Evolutionary conservation across 2,113 vertebrate genomes (phyloP).

Genomic region (Aix galericulata): DNA sequence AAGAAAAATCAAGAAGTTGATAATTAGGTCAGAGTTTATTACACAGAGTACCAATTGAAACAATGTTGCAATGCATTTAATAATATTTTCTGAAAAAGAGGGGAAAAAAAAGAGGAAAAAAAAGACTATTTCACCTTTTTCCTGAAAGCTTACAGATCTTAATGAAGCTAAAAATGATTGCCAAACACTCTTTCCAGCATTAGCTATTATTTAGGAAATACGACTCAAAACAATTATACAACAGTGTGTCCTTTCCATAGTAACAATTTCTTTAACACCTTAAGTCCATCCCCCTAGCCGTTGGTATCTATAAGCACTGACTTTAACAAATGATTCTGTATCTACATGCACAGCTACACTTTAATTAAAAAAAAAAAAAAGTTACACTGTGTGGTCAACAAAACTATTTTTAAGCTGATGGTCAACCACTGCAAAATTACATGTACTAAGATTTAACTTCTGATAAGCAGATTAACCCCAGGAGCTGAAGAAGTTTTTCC

Average conservation of each 20-base stretch:
- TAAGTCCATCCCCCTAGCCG: not conserved
- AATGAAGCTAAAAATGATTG: not conserved
- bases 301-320: not conserved
- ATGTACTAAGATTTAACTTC: constrained; percentile 18
- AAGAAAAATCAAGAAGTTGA: not conserved
- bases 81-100: not conserved
- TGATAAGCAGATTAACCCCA: not conserved
- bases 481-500: constrained; percentile 15
- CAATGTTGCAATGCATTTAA: not conserved
- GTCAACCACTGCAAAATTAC: constrained; percentile 81
- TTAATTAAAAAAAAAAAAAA: not conserved
- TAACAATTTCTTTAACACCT: not conserved
- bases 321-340: not conserved
- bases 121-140: not conserved
- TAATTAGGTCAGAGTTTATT: not conserved
- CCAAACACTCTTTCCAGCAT: not conserved
- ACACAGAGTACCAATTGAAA: not conserved
- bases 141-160: not conserved
- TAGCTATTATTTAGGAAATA: not conserved
- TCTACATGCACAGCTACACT: not conserved
- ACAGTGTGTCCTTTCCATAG: not conserved
- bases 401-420: constrained; percentile 68
- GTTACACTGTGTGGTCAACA: constrained; percentile 18
- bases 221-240: not conserved
- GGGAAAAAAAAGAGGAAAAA: not conserved